Evolutionary conservation across 2,113 vertebrate genomes (phyloP), one percentile per base, ranked within the genome.

Genomic region (Pelecanus crispus): DNA sequence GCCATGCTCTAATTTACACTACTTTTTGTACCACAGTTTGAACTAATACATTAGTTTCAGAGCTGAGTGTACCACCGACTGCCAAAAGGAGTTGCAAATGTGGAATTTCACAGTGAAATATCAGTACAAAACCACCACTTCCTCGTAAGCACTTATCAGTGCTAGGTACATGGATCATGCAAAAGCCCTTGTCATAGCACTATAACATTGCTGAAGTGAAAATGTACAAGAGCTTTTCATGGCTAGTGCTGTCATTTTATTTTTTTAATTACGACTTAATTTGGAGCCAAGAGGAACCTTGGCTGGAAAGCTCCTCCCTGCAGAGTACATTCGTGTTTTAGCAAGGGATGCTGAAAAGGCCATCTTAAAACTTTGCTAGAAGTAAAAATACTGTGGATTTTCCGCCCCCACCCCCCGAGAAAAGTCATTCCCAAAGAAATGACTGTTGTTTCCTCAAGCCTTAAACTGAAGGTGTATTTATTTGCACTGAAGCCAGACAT

Each of bases 181-280:
- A 49, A n/a, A 79, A 92, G 36, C 49, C 52, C 59, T 62, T 56
- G 75, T 29, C 47, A 11, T 0, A 13, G 13, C 19, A 13, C 40
- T 70, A 0, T 29, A 93, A 59, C 29, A 25, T 6, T 36, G 26
- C 61, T 84, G 0, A 2, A 55, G n/a, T 50, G 47, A 67, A 87
- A 92, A 74, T 25, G 52, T 38, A 15, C 8, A 3, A 63, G 17
- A 71, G 52, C 9, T 95, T 88, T 52, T 28, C 24, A 25, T 31
- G 53, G 61, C 5, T 28, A 65, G 31, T 38, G 42, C 55, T 74
- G 66, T 72, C 74, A 67, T 72, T 68, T 56, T 36, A 7, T 5
- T 24, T 72, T 92, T 85, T 88, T 36, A 88, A 95, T 91, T 92
- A 88, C 34, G 88, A 62, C 31, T 92, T 86, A 74, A 81, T 91